Evolutionary conservation across 2,888 invertebrate genomes (phyloP), one percentile per base, ranked within the genome.

Genomic region (Tipula vernalis): DNA sequence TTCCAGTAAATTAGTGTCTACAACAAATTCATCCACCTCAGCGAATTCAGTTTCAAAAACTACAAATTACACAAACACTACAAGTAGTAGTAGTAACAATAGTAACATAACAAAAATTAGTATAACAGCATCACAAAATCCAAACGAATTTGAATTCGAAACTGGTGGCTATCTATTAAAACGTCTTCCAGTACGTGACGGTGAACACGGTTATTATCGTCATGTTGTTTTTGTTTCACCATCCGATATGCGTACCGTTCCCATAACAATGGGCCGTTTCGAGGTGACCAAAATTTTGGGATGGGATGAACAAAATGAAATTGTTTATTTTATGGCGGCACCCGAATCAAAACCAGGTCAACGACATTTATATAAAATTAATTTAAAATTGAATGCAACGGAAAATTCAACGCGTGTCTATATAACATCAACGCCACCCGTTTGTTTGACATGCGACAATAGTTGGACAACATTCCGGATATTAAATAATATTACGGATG

Each of bases 251-350:
- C 89, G 91, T 0, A 90, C 91, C 0, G 91, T 91, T 0, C 91
- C 91, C 0, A 91, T 96, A 57, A 96, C 96, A 0, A 94, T 95
- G 90, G 96, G 96, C 0, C 93, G 94, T 86, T 96, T 94, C 88
- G 96, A 96, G 90, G 93, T 96, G 86, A 95, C 95, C 0, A 93
- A 94, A 89, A 93, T 96, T 36, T 91, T 96, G 6, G 95, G 95
- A 0, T 96, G 96, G 96, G 96, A 96, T 89, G 95, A 96, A 89
- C 91, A 93, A 87, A 94, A 94, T 88, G 93, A 94, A 88, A 91
- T 94, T 86, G 93, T 96, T 94, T 98, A 97, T 91, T 96, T 96
- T 89, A 94, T 96, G 89, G 97, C 96, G 51, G 96, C 96, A 5
- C 95, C 95, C 2, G 95, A 95, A 88, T 95, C 94, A 86, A 93